These are phyloP conservation scores for Lutraria lutraria DNA, from an alignment of 2,888 invertebrate species.

Conservation along the genomic window DNA sequence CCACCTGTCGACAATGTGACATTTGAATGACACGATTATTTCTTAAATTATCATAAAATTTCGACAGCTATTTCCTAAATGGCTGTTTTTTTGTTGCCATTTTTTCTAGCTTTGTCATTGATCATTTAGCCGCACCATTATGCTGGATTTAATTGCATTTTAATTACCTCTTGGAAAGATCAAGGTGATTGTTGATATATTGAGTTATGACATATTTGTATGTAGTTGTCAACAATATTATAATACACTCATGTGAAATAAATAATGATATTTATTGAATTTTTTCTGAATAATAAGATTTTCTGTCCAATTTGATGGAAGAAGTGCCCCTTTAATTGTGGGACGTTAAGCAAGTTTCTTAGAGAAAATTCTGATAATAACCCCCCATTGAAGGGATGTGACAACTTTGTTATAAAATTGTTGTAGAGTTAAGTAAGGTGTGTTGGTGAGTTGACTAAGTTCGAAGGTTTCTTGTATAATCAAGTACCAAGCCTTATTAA, in stretches of 20 bases:
- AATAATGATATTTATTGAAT: neutral
- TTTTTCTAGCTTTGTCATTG: slow-evolving; percentile 28
- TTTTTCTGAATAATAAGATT: neutral
- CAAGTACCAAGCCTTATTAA: too few relatives aligned
- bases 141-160: slow-evolving; percentile 50
- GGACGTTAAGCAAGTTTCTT: too few relatives aligned
- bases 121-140: slow-evolving; percentile 16
- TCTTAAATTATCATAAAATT: slow-evolving; percentile 28
- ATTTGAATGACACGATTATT: slow-evolving; percentile 10
- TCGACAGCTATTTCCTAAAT: slow-evolving; percentile 14
- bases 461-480: too few relatives aligned
- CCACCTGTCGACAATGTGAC: slow-evolving; percentile 4
- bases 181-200: neutral
- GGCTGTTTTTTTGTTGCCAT: neutral
- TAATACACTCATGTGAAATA: neutral
- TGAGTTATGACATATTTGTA: slow-evolving; percentile 10
- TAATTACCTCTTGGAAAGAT: slow-evolving; percentile 22
- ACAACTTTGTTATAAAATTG: too few relatives aligned
- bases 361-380: too few relatives aligned
- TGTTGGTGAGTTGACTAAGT: too few relatives aligned
- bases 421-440: too few relatives aligned
- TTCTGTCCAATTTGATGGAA: slow-evolving; percentile 20
- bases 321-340: slow-evolving; percentile 28
- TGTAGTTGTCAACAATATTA: neutral
- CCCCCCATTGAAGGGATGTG: too few relatives aligned